Base-by-base conservation (phyloP, 2,113 vertebrate genomes). In the Aptenodytes patagonicus region DNA sequence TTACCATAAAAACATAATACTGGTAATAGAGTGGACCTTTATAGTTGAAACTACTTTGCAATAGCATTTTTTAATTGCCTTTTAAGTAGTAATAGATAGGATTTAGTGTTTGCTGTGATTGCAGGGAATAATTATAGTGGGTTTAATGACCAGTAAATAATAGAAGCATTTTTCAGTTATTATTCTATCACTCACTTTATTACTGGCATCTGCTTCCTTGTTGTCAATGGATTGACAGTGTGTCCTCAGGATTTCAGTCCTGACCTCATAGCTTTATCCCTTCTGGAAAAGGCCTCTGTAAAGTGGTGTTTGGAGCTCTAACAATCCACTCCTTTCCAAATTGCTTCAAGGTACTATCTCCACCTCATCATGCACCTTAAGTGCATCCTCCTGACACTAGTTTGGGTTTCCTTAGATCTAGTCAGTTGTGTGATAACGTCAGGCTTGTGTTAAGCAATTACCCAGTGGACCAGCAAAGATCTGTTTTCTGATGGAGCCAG, bases 141-240 rank as follows among this genome's bases (percentile, higher is more conserved):
- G 11, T 55, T 89, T 89, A 66, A 24, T 18, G 13, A 46, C 29
- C 31, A n/a, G 25, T 58, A 55, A 79, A 32, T 25, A 93, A 42
- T 16, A n/a, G 12, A 58, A 64, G 24, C 10, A 28, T 29, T 71
- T 87, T 83, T 61, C 2, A 2, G 40, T 46, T 47, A 9, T 38
- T 32, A 2, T 60, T 79, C 57, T 75, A 3, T 55, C 29, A 16
- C 31, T 62, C 17, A 18, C 11, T 82, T 51, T 36, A 17, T 40
- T 82, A 28, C 61, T 89, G 87, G 5, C 21, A 7, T 51, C 62
- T 64, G 18, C 22, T 64, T 31, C 4, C 40, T 40, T 81, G 26
- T 20, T 76, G 25, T 60, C 65, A 61, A 0, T 34, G 40, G 14
- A 19, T 57, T 2, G 10, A 28, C 26, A 77, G 0, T 12, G 31